phyloP scores from a whole-genome alignment of 2,113 vertebrate genomes.

The Chamaea fasciata region DNA sequence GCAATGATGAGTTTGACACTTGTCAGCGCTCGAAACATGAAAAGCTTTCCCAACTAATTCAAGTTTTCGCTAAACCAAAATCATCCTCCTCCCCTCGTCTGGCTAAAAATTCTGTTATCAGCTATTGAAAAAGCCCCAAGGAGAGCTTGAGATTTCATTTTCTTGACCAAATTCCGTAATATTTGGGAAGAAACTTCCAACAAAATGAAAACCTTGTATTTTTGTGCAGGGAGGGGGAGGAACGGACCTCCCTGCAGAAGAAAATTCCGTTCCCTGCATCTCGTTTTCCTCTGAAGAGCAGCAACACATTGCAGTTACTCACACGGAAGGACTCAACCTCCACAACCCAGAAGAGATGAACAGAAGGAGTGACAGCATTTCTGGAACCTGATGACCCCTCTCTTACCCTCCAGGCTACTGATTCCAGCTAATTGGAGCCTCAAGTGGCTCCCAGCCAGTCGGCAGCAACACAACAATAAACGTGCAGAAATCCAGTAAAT shows the following conservation, averaged over 20 bases:
- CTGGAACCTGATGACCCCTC: not conserved
- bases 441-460: not conserved
- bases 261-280: not conserved
- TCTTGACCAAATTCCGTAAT: fast-evolving
- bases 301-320: not conserved
- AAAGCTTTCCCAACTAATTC: not conserved
- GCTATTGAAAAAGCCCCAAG: not conserved
- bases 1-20: not conserved
- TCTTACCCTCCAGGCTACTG: not conserved
- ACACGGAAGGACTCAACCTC: not conserved
- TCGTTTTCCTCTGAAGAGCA: not conserved
- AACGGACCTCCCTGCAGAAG: not conserved
- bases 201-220: not conserved
- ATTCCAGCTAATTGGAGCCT: not conserved
- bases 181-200: not conserved
- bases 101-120: not conserved
- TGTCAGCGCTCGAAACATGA: not conserved
- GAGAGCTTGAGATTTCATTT: not conserved
- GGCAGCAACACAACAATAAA: not conserved
- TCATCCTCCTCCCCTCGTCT: not conserved
- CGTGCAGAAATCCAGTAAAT: not conserved
- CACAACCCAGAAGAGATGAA: not conserved
- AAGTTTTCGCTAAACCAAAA: not conserved
- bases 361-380: not conserved
- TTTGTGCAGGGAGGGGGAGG: not conserved